These are phyloP conservation scores for Pheucticus melanocephalus DNA, from an alignment of 2,113 vertebrate species.

Conservation along the genomic window DNA sequence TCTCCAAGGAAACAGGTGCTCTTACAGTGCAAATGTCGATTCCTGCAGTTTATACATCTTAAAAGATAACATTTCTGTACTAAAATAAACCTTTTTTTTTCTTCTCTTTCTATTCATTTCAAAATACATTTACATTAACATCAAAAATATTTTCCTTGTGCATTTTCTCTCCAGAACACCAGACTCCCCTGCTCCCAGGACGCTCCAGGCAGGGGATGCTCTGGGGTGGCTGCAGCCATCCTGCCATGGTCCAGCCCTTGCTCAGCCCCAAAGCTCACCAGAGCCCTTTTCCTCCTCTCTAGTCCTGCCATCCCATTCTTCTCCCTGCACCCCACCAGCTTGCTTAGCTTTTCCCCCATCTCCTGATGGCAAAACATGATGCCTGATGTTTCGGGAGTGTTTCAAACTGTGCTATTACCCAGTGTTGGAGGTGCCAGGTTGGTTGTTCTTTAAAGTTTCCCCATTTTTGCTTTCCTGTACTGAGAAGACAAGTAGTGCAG, in stretches of 20 bases:
- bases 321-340: background rate
- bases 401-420: background rate
- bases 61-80: conserved; percentile 62
- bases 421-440: background rate
- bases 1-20: conserved; percentile 27
- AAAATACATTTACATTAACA: conserved; percentile 77
- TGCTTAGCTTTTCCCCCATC: background rate
- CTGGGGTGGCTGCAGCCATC: background rate
- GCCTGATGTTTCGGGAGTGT: background rate
- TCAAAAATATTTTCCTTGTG: conserved; percentile 74
- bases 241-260: background rate
- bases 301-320: background rate
- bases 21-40: conserved; percentile 44
- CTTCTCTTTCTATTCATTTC: conserved; percentile 36
- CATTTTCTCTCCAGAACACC: conserved; percentile 3
- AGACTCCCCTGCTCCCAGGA: background rate
- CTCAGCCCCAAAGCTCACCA: background rate
- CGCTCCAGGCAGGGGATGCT: background rate
- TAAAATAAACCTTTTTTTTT: conserved; percentile 70
- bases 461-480: conserved; percentile 62
- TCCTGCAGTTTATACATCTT: conserved; percentile 50
- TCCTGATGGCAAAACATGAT: background rate
- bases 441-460: conserved; percentile 80
- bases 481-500: conserved; percentile 70
- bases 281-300: background rate